A percentile compares a stretch with the other conserved stretches of the same genome.
phyloP scores from a whole-genome alignment of 30 jellyfish, hydroid and myxozoan genomes.

The Cassiopea andromeda region DNA sequence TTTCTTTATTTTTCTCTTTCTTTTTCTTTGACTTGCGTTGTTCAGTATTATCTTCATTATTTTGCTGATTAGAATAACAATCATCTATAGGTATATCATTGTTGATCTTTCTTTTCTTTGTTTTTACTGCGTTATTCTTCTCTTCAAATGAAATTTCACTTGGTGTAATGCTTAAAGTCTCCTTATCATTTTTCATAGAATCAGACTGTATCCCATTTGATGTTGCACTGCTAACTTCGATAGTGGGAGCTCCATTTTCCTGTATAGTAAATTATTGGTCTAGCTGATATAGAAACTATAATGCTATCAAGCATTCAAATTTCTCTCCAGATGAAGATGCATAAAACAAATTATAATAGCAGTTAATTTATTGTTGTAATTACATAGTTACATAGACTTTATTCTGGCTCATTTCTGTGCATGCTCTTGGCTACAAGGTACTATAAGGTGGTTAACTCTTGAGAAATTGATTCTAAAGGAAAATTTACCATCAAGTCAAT shows the following conservation, averaged over 20 bases:
- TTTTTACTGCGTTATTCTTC: not conserved
- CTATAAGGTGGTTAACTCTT: not conserved
- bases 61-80: not conserved
- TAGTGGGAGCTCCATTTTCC: not conserved
- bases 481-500: no score
- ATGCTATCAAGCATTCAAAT: no score
- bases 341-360: no score
- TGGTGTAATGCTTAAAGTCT: not conserved
- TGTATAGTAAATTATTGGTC: not conserved
- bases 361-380: no score
- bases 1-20: conserved; percentile 16
- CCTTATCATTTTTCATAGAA: not conserved
- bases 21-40: conserved; percentile 1
- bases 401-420: not conserved
- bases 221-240: not conserved
- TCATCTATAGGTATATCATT: not conserved
- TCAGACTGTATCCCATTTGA: not conserved
- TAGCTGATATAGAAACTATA: not conserved
- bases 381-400: no score
- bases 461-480: no score
- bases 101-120: conserved; percentile 34
- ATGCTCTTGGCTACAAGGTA: not conserved
- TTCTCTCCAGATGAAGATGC: no score
- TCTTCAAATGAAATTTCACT: not conserved
- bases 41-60: conserved; percentile 7